These are phyloP conservation scores for Lathamus discolor DNA, from an alignment of 2,113 vertebrate genomes.

Conservation along the genomic window DNA sequence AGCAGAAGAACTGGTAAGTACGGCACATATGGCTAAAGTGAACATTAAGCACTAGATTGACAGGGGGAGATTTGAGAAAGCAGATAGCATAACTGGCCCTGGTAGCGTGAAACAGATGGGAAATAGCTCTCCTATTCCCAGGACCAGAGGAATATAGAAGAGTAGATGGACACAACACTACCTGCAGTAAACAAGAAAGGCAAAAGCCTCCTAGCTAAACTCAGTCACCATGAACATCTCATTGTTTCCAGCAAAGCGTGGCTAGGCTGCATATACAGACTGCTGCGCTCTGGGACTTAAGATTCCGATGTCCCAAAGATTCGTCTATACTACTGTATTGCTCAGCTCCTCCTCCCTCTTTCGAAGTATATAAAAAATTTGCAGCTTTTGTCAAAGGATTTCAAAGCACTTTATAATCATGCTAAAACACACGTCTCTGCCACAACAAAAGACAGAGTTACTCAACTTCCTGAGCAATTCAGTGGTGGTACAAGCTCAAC, in stretches of 20 bases:
- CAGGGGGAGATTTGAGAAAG: neutral
- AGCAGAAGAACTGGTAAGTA: neutral
- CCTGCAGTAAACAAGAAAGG: neutral
- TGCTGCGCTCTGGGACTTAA: neutral
- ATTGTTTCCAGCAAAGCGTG: neutral
- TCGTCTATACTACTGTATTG: neutral
- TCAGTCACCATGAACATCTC: neutral
- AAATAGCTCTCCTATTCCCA: slow-evolving; percentile 19
- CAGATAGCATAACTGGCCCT: neutral
- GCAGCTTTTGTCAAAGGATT: neutral
- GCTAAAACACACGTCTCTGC: neutral
- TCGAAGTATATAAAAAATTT: neutral
- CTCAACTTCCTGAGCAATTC: neutral
- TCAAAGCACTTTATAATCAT: neutral
- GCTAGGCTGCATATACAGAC: neutral
- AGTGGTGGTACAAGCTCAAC: neutral
- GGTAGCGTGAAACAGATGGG: neutral
- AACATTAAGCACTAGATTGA: neutral
- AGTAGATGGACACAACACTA: neutral
- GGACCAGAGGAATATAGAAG: neutral
- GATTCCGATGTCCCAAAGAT: neutral
- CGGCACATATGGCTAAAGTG: slow-evolving; percentile 14
- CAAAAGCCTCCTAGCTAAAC: neutral
- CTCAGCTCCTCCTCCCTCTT: neutral
- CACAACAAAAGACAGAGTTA: neutral